Conservation (phyloP, 2,113 vertebrate genomes). For the Hypanus sabinus region DNA sequence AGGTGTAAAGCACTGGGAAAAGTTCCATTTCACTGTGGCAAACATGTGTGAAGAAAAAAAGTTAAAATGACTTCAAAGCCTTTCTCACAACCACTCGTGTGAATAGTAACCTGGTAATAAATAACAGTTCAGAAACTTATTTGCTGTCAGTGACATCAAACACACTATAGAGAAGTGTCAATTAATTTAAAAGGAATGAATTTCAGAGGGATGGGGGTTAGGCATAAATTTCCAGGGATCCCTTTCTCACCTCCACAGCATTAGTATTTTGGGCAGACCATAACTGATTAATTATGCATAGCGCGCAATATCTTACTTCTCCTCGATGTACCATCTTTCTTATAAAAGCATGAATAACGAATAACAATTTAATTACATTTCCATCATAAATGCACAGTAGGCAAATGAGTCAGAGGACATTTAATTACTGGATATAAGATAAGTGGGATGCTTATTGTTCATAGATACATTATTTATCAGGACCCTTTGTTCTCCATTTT, state of each 20-base stretch:
- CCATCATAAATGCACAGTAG: not conserved
- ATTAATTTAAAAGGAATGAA: no score
- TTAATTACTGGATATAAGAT: not conserved
- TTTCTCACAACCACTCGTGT: not conserved
- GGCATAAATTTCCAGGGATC: no score
- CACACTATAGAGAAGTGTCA: no score
- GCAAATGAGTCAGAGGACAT: not conserved
- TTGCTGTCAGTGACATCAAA: no score
- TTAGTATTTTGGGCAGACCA: not conserved
- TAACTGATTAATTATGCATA: not conserved
- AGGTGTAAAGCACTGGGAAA: not conserved
- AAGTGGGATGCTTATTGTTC: conserved; percentile 8
- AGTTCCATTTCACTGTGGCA: not conserved
- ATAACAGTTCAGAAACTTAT: not conserved
- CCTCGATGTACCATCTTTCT: not conserved
- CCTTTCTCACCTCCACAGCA: not conserved
- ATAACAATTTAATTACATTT: conserved; percentile 20
- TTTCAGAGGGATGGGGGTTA: no score
- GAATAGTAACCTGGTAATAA: not conserved
- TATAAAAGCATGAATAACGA: conserved; percentile 6
- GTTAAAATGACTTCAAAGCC: not conserved
- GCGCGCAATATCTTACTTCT: not conserved
- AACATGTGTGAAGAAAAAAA: not conserved
- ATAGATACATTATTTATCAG: conserved; percentile 13
- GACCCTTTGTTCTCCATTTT: not conserved